Conservation (phyloP, 2,113 vertebrate genomes). For the Hucho hucho region DNA sequence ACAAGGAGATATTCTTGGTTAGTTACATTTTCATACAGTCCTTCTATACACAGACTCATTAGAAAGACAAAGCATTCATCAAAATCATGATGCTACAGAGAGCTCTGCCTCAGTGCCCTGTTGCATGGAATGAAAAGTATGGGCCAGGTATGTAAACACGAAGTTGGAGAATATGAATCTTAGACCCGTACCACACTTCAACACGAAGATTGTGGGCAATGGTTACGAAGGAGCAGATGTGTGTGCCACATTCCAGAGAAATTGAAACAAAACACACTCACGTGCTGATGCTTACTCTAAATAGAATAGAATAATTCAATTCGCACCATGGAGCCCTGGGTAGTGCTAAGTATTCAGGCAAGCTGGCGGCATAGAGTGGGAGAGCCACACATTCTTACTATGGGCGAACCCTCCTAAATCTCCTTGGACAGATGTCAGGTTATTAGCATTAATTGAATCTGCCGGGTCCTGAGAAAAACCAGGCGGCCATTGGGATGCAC, state of each 20-base stretch:
- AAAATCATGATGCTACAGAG: no score
- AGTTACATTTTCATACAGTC: background rate
- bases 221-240: background rate
- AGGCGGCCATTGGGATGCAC: background rate
- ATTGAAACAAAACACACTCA: constrained; percentile 8
- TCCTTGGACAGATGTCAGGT: constrained; percentile 30
- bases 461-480: background rate
- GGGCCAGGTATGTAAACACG: no score
- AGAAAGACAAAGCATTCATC: no score
- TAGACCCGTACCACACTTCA: no score
- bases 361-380: constrained; percentile 3
- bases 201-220: background rate
- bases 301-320: constrained; percentile 22
- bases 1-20: background rate
- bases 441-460: constrained; percentile 21
- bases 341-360: constrained; percentile 1
- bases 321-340: background rate
- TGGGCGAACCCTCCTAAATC: constrained; percentile 25
- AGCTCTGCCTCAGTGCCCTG: no score
- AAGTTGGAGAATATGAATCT: no score
- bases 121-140: no score
- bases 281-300: constrained; percentile 10
- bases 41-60: no score
- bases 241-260: background rate
- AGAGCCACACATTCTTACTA: constrained; percentile 11